Evolutionary conservation across 2,888 invertebrate genomes (phyloP).

Genomic region (Drosophila rellima): DNA sequence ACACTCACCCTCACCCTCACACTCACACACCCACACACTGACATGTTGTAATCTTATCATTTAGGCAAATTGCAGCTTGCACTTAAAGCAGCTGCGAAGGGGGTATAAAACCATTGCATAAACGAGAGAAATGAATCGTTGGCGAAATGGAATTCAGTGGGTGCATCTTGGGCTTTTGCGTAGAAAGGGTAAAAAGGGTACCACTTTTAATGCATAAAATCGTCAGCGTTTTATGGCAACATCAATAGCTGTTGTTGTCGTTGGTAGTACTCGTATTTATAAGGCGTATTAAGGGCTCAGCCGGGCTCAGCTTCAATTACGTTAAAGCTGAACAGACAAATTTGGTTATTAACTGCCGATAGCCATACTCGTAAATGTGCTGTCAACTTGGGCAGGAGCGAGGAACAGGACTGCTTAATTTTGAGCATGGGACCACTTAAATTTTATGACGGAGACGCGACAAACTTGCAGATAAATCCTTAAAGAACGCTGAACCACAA

Average conservation of each 20-base stretch:
- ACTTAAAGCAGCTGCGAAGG: slow-evolving; percentile 47
- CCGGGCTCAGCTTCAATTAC: slow-evolving; percentile 34
- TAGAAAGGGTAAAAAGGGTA: not conserved
- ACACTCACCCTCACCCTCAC: not conserved
- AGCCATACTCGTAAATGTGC: slow-evolving; percentile 48
- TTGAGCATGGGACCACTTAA: slow-evolving; percentile 42
- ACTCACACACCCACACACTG: not conserved
- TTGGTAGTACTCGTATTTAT: slow-evolving; percentile 1
- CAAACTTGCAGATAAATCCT: slow-evolving; percentile 51
- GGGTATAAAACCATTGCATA: slow-evolving; percentile 13
- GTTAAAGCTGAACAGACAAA: slow-evolving; percentile 66
- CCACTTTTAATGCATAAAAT: slow-evolving; percentile 27
- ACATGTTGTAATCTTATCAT: slow-evolving; percentile 49
- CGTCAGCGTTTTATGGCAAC: slow-evolving; percentile 39
- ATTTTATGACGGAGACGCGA: slow-evolving; percentile 56
- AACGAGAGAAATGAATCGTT: slow-evolving; percentile 34
- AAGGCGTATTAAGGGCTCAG: slow-evolving; percentile 7
- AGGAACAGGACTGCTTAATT: slow-evolving; percentile 6
- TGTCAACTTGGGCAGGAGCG: slow-evolving; percentile 5
- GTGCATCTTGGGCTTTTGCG: not conserved
- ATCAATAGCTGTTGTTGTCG: slow-evolving; percentile 14
- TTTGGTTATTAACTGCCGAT: slow-evolving; percentile 69
- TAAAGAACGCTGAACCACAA: slow-evolving; percentile 2
- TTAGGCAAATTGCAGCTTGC: slow-evolving; percentile 63
- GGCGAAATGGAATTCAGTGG: slow-evolving; percentile 1